These are phyloP conservation scores for Leucophenga maculata DNA, from an alignment of 2,888 invertebrate species.

Conservation along the genomic window DNA sequence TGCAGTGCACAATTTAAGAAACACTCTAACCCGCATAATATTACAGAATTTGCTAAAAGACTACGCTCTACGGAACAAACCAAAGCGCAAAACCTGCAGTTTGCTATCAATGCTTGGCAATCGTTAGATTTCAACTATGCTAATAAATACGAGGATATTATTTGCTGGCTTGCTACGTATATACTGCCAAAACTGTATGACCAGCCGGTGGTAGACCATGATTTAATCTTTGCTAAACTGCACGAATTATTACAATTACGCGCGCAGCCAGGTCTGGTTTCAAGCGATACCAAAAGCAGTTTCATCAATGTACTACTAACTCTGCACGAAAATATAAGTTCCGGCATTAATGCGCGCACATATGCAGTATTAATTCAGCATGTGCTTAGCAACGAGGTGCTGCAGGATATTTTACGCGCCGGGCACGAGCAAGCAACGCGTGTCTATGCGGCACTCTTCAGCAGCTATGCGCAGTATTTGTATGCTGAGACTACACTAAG, in stretches of 20 bases:
- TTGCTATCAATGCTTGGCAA: constrained; percentile 69
- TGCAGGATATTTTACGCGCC: constrained; percentile 62
- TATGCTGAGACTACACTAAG: background rate
- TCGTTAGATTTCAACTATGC: constrained; percentile 65
- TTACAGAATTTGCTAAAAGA: constrained; percentile 66
- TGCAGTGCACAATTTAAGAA: background rate
- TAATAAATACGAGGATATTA: constrained; percentile 66
- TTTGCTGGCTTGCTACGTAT: constrained; percentile 58
- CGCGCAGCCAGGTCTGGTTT: constrained; percentile 63
- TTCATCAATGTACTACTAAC: constrained; percentile 50
- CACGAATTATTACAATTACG: constrained; percentile 55
- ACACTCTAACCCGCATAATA: background rate
- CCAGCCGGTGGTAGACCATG: too few relatives aligned
- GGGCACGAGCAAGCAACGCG: constrained; percentile 50
- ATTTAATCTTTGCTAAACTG: constrained; percentile 45
- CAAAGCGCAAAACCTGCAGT: constrained; percentile 61
- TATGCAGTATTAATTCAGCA: constrained; percentile 51
- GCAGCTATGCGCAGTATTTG: constrained; percentile 55
- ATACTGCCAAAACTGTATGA: constrained; percentile 6
- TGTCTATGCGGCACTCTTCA: constrained; percentile 54
- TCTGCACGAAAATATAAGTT: background rate
- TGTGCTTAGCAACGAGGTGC: constrained; percentile 55
- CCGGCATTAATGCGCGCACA: constrained; percentile 3
- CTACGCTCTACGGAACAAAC: constrained; percentile 58
- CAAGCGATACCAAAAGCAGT: constrained; percentile 46